Evolutionary conservation across 2,888 invertebrate genomes (phyloP), one percentile per base, ranked within the genome.

Genomic region (Limnephilus auricula): DNA sequence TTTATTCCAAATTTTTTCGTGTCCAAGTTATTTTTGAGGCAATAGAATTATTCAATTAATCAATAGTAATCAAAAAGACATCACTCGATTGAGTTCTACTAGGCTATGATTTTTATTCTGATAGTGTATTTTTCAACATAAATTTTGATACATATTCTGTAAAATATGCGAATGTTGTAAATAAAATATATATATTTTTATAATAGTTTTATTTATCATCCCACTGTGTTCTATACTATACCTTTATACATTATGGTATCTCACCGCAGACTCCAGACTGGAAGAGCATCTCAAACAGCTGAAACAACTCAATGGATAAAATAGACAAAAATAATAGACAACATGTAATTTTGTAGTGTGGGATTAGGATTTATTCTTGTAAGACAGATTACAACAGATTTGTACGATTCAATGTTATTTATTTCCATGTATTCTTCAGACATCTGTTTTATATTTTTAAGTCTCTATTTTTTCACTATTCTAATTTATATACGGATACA

Each of bases 401-500:
- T 93, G 93, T 91, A 92, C 91, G 90, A 92, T 93, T 93, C 91
- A 93, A 91, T 91, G 91, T 92, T 79, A 86, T 83, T 65, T 90
- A 83, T 89, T 78, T 90, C 10, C 30, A 50, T 65, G 50, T 45
- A 86, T 89, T 79, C 90, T 40, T 91, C 79, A n/a, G 83, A 89
- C 40, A 85, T 91, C 90, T 91, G 85, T 92, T 89, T 25, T 34
- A 92, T 89, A 90, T 32, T 90, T 90, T 88, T 91, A 91, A 92
- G 91, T 92, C 92, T 92, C 90, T 91, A 91, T 92, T 84, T 89
- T 89, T 90, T 89, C 90, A 85, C 91, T 92, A 92, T 90, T 87
- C 92, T 92, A 90, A 91, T 90, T 90, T 90, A 90, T 90, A 90
- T 90, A 92, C 92, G 92, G 92, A 91, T 92, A 93, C 93, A 93